Percentiles rank a stretch among this genome's conserved stretches.
Conservation (phyloP, 1,140 invertebrate genomes). For the Drosophila tropicalis region DNA sequence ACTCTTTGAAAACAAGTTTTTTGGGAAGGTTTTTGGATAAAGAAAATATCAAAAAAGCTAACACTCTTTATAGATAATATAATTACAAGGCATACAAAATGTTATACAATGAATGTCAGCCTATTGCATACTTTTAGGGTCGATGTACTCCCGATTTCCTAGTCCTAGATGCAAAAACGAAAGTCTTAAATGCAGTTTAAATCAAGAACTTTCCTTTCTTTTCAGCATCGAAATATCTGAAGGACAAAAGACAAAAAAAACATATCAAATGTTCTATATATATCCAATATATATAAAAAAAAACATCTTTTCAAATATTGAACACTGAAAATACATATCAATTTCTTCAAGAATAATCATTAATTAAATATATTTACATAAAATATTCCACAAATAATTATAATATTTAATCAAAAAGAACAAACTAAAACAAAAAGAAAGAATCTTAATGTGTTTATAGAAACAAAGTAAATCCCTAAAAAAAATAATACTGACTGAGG, state of each 20-base stretch:
- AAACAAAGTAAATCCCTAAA: constrained; percentile 31
- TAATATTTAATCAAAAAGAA: constrained; percentile 34
- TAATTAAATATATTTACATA: constrained; percentile 30
- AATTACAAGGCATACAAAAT: no score
- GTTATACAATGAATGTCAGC: no score
- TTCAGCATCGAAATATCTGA: constrained; percentile 52
- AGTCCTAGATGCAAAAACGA: no score
- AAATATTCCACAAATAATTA: constrained; percentile 35
- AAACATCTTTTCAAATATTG: constrained; percentile 54
- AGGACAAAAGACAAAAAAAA: constrained; percentile 4
- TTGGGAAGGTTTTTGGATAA: no score
- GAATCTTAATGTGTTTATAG: constrained; percentile 59
- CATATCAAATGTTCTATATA: constrained; percentile 34
- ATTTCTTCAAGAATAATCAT: constrained; percentile 38
- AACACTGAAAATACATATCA: constrained; percentile 60
- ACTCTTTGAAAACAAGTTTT: no score
- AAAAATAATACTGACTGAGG: constrained; percentile 70
- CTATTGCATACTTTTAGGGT: no score
- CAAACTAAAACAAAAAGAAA: not conserved
- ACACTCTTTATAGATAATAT: no score
- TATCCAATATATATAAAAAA: constrained; percentile 35
- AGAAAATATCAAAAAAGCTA: no score
- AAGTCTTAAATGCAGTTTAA: no score
- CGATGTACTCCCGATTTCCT: no score
- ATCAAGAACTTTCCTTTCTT: not conserved